Conservation (phyloP, 2,113 vertebrate genomes). For the Dunckerocampus dactyliophorus region DNA sequence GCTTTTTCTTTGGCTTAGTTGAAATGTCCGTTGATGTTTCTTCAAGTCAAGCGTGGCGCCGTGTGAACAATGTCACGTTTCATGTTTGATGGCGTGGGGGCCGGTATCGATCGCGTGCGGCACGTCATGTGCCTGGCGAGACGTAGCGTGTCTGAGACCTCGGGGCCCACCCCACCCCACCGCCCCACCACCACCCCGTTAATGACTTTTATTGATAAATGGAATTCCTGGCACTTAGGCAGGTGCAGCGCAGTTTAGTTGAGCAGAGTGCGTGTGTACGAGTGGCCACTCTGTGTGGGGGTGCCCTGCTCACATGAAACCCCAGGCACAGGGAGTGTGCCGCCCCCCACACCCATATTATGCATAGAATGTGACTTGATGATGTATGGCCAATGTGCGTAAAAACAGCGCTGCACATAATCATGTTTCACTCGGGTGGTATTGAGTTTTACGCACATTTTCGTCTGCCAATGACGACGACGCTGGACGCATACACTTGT, state of each 20-base stretch:
- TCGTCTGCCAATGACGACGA: slow-evolving; percentile 15
- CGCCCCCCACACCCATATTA: slow-evolving; percentile 18
- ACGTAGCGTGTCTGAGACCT: slow-evolving; percentile 24
- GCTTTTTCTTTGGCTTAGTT: no score
- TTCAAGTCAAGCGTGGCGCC: slow-evolving; percentile 46
- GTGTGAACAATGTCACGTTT: slow-evolving; percentile 66
- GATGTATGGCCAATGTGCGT: slow-evolving; percentile 76
- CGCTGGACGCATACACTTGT: no score
- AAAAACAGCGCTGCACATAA: slow-evolving; percentile 77
- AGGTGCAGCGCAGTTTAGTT: slow-evolving; percentile 47
- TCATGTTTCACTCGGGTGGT: slow-evolving; percentile 71
- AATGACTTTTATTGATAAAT: slow-evolving; percentile 65
- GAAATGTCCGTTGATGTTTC: not conserved
- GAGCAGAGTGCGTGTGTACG: slow-evolving; percentile 13
- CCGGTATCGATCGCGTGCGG: slow-evolving; percentile 68
- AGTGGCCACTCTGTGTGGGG: no score
- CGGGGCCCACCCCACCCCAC: slow-evolving; percentile 28
- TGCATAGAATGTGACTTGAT: slow-evolving; percentile 51
- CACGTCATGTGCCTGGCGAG: no score
- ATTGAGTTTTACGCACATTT: slow-evolving; percentile 66
- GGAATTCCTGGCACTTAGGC: slow-evolving; percentile 42
- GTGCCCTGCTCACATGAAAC: no score
- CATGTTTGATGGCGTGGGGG: slow-evolving; percentile 68
- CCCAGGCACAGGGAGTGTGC: no score
- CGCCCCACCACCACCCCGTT: slow-evolving; percentile 19